Base-by-base conservation (phyloP, 2,113 vertebrate species). In the Microcebus tavaratra region DNA sequence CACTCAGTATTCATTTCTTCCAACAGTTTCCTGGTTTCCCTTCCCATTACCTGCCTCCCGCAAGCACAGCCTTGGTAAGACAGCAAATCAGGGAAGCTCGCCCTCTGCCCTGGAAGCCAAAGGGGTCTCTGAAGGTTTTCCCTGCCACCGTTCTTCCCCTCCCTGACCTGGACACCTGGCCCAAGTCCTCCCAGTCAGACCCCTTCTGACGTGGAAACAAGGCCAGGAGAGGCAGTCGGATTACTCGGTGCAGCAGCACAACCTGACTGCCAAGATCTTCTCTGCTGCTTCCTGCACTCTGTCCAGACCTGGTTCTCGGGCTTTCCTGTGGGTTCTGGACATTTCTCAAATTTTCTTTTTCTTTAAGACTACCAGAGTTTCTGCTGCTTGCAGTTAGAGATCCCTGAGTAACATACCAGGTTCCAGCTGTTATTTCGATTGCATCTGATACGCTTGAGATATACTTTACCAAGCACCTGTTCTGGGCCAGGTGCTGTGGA, bases 191-290 rank as follows among this genome's bases (percentile, higher is more conserved):
- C 76, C 4, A 29, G 48, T 75, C n/a, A 39, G 17, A 65, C 27
- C 82, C 21, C 45, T 81, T 55, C 72, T n/a, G 76, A 45, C 50
- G 10, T 36, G 11, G 53, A 27, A 59, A 57, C 17, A 27, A 83
- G 45, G 39, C 23, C 17, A 1, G 48, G 75, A 73, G 61, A n/a
- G 34, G 57, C 18, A 29, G 39, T 10, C 6, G 53, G 27, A 34
- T 15, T 21, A 1, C 20, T 21, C 9, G 31, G 2, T 5, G 0
- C 18, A 34, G 0, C 18, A 34, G 11, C 8, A 5, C 20, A 23
- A 78, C 34, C 18, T 27, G 34, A 36, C 59, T 34, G 57, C 72
- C 10, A 17, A 87, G 27, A 90, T 31, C 31, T 34, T 48, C 79
- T 85, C 73, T 63, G 57, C 31, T 34, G 34, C 36, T 55, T 86